A percentile compares a stretch with the other conserved stretches of the same genome.
Conservation (phyloP, 2,113 vertebrate genomes). For the Nycticorax nycticorax region DNA sequence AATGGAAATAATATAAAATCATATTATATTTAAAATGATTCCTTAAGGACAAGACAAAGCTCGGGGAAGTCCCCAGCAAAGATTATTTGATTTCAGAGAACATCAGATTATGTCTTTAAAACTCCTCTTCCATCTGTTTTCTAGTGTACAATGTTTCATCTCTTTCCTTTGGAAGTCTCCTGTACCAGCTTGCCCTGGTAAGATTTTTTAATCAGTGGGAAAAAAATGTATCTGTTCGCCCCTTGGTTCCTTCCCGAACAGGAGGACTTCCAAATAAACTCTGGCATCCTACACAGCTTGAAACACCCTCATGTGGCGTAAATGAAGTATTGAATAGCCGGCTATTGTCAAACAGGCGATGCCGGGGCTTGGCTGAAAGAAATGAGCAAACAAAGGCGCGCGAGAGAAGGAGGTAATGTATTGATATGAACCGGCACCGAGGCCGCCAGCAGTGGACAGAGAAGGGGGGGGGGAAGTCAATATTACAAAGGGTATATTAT, state of each 20-base stretch:
- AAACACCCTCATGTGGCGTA: constrained; percentile 35
- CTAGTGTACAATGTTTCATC: not conserved
- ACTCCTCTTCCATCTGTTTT: not conserved
- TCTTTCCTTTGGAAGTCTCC: not conserved
- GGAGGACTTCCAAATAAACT: constrained; percentile 3
- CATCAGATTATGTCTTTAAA: not conserved
- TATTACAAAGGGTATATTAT: not conserved
- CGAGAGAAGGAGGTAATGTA: not conserved
- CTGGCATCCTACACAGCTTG: not conserved
- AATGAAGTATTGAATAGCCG: not conserved
- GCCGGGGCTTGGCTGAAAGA: not conserved
- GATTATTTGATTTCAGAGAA: not conserved
- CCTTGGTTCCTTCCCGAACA: not conserved
- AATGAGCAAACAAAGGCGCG: not conserved
- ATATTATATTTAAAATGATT: not conserved
- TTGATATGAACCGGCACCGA: not conserved
- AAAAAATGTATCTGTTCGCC: not conserved
- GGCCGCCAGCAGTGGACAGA: not conserved
- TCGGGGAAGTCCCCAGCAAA: not conserved
- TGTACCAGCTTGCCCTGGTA: not conserved
- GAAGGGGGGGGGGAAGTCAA: not conserved
- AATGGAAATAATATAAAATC: not conserved
- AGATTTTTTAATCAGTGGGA: not conserved
- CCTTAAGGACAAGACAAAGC: not conserved
- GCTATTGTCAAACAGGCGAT: not conserved